Conservation (phyloP, 2,797 vertebrate species). For the Cyprinodon diabolis region DNA sequence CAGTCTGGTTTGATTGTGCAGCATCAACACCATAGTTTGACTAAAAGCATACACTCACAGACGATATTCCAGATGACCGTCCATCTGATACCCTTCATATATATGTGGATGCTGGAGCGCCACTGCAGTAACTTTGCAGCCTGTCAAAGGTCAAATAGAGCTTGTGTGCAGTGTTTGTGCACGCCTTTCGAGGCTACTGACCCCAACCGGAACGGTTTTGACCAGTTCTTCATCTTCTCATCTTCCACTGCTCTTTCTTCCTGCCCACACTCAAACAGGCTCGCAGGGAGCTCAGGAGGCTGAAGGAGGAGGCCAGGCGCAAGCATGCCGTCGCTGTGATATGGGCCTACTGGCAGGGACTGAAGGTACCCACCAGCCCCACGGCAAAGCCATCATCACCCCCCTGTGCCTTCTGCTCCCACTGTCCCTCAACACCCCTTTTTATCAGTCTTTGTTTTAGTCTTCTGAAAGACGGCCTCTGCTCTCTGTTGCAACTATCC, state of each 20-base stretch:
- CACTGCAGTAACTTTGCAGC: constrained; percentile 25
- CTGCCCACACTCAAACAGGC: constrained; percentile 85
- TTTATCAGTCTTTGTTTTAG: constrained; percentile 7
- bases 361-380: constrained; percentile 89
- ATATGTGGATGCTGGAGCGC: constrained; percentile 29
- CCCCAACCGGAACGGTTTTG: constrained; percentile 44
- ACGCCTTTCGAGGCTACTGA: constrained; percentile 38
- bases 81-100: constrained; percentile 21
- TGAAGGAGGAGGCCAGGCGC: constrained; percentile 98
- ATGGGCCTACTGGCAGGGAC: constrained; percentile 99
- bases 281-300: constrained; percentile 96
- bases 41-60: constrained; percentile 40
- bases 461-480: constrained; percentile 25
- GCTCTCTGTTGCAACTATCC: neutral
- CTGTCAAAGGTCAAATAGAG: constrained; percentile 27
- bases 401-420: constrained; percentile 41
- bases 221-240: constrained; percentile 54
- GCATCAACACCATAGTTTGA: neutral
- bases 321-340: constrained; percentile 98
- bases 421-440: constrained; percentile 34
- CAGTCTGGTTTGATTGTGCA: constrained; percentile 18
- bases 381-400: constrained; percentile 45
- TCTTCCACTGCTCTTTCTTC: constrained; percentile 53
- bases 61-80: constrained; percentile 22
- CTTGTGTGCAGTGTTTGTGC: constrained; percentile 39